Base-by-base conservation (phyloP, 2,113 vertebrate genomes). In the Lepidothrix coronata region DNA sequence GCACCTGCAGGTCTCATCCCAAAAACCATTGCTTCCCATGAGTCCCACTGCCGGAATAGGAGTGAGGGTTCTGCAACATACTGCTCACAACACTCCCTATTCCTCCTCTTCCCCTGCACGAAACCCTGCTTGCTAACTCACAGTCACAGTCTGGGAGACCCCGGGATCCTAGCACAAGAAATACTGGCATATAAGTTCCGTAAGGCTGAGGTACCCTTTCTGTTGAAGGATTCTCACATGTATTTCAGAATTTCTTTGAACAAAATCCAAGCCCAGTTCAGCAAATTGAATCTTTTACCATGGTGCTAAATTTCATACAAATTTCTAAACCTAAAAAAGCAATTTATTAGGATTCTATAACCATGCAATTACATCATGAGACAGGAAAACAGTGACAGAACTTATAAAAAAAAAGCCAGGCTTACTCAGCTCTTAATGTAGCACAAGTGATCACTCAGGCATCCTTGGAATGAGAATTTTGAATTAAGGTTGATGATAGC, bases 401-500 rank as follows among this genome's bases (percentile, higher is more conserved):
- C 35, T 49, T 77, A 49, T 8, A 57, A 58, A 58, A 73, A 49
- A 58, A 55, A 48, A 43, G 3, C 24, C 84, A 76, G 77, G 66
- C 48, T 95, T 95, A 89, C 58, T 92, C 89, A 93, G 84, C 86
- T 91, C 78, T 66, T 89, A 68, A 58, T 72, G 67, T 28, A 91
- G 77, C 70, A 66, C 61, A 85, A 87, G 58, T 48, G 66, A 87
- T 96, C 89, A 73, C 35, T 92, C 81, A 63, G 91, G 84, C 91
- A 93, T 89, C 57, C 89, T 76, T 89, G 92, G 92, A 95, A 96
- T 84, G 94, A 91, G 84, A 85, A 54, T 85, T 92, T 72, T 89
- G 84, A 93, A 95, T 94, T 72, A 89, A 89, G 88, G 89, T 51
- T 91, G 95, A 95, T 88, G 94, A 95, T 89, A 95, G 80, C 61